Base-by-base conservation (phyloP, 92 coral and sea anemone species). In the Bergia puertoricense region DNA sequence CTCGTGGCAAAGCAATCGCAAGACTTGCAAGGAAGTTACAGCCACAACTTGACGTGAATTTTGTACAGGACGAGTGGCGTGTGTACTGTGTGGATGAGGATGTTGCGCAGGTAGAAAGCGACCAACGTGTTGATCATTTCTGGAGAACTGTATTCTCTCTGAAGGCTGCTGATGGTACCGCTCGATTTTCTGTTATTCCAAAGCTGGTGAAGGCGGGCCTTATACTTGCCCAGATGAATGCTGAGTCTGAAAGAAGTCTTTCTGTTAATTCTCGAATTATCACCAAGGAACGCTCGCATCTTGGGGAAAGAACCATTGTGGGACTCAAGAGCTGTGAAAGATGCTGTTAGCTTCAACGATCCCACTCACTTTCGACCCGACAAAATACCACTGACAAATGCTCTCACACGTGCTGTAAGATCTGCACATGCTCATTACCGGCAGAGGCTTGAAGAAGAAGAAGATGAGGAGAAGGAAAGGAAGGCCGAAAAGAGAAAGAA, bases 171-270 rank as follows among this genome's bases (percentile, higher is more conserved):
- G 5, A 66, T 66, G 72, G 72, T 7, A 7, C 20, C 72, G 15
- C 72, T 66, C 72, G 72, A 9, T 66, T 66, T 66, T 66, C 72
- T 7, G 72, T 66, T 66, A 66, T 66, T 20, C 72, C 72, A 16
- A 66, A 66, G 72, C 15, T 16, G 20, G 72, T 66, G 14, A 66
- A 66, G 72, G 7, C 3, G 14, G 72, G 72, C 72, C 72, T 66
- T 66, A 66, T 66, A 66, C 72, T 66, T 66, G 72, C 72, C 7
- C 10, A 66, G 72, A 66, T 66, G 72, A 66, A 66, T 66, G 72
- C 72, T 66, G n/a, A 66, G 16, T 66, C 72, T 9, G 5, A 66
- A 66, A 66, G 72, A 66, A 66, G 72, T 66, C 30, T 5, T 8
- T 57, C 66, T 8, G 14, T 66, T 5, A 66, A 66, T 66, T 13